These are phyloP conservation scores for Sesamia nonagrioides DNA, from an alignment of 1,140 invertebrate species.

Conservation along the genomic window DNA sequence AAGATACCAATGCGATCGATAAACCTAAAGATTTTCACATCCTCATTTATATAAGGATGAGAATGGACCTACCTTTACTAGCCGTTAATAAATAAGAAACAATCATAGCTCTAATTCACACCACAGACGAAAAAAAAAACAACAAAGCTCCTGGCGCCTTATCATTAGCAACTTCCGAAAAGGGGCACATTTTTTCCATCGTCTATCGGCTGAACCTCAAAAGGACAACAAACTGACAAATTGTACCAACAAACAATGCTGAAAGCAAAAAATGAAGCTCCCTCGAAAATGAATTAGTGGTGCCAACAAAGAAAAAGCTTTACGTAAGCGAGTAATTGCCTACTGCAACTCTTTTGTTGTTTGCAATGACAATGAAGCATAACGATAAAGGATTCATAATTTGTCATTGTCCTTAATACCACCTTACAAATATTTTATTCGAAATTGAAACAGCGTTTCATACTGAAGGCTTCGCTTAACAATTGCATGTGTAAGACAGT, in stretches of 20 bases:
- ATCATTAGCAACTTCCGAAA: slow-evolving; percentile 85
- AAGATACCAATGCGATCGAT: slow-evolving; percentile 22
- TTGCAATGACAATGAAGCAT: slow-evolving; percentile 42
- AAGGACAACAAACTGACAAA: slow-evolving; percentile 84
- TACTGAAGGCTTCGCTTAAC: slow-evolving; percentile 28
- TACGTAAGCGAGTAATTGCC: slow-evolving; percentile 56
- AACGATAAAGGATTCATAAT: slow-evolving; percentile 47
- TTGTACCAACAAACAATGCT: slow-evolving; percentile 77
- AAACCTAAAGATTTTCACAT: slow-evolving; percentile 8
- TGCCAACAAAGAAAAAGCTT: slow-evolving; percentile 57
- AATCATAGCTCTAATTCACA: slow-evolving; percentile 65
- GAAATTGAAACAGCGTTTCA: slow-evolving; percentile 37
- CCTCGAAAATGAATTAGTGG: slow-evolving; percentile 53
- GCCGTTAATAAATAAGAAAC: slow-evolving; percentile 35
- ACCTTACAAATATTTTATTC: slow-evolving; percentile 46
- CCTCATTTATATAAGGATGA: slow-evolving; percentile 46
- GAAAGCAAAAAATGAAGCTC: slow-evolving; percentile 62
- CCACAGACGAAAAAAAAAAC: slow-evolving; percentile 66
- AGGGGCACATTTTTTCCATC: slow-evolving; percentile 72
- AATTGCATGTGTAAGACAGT: slow-evolving; percentile 43
- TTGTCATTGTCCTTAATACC: slow-evolving; percentile 42
- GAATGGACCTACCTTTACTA: slow-evolving; percentile 46
- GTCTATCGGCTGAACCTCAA: slow-evolving; percentile 74
- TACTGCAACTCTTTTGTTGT: slow-evolving; percentile 55
- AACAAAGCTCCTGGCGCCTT: slow-evolving; percentile 83